A percentile compares a stretch with the other conserved stretches of the same genome.
Evolutionary conservation across 2,797 vertebrate species (phyloP).

Genomic region (Siniperca scherzeri): DNA sequence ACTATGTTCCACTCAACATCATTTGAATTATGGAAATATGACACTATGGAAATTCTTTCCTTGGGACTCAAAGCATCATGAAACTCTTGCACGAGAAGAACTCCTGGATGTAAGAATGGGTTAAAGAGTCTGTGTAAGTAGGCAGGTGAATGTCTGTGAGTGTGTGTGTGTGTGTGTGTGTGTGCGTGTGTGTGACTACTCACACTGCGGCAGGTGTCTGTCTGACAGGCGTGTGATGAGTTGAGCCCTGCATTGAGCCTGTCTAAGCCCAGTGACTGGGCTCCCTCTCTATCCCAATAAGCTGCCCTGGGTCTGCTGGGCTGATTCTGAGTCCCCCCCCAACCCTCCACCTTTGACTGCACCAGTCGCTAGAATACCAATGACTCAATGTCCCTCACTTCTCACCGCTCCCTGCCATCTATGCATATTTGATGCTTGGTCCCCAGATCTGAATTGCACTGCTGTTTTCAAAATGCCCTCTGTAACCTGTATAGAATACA

Average conservation of each 20-base stretch:
- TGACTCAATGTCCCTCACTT: slow-evolving; percentile 73
- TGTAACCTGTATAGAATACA: slow-evolving; percentile 58
- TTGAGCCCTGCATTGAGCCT: slow-evolving; percentile 84
- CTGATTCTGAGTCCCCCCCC: slow-evolving; percentile 76
- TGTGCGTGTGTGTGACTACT: slow-evolving; percentile 54
- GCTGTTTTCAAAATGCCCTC: slow-evolving; percentile 54
- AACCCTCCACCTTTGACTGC: slow-evolving; percentile 78
- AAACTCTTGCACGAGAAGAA: slow-evolving; percentile 38
- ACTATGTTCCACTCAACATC: background rate
- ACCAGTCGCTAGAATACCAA: slow-evolving; percentile 81
- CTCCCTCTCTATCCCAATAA: slow-evolving; percentile 81
- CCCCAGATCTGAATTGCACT: slow-evolving; percentile 75
- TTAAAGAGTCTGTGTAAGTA: slow-evolving; percentile 35
- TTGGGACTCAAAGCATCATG: slow-evolving; percentile 23
- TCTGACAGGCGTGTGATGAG: slow-evolving; percentile 87
- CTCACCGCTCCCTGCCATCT: slow-evolving; percentile 66
- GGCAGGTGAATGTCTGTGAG: background rate
- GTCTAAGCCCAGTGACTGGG: slow-evolving; percentile 84
- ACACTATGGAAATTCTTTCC: slow-evolving; percentile 11
- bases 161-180: slow-evolving; percentile 18
- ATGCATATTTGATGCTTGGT: slow-evolving; percentile 77
- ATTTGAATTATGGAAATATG: slow-evolving; percentile 15
- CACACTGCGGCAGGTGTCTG: slow-evolving; percentile 78
- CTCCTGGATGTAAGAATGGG: slow-evolving; percentile 28
- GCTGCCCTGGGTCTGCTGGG: slow-evolving; percentile 79